Base-by-base conservation (phyloP, 2,888 invertebrate species). In the Spodoptera exigua region DNA sequence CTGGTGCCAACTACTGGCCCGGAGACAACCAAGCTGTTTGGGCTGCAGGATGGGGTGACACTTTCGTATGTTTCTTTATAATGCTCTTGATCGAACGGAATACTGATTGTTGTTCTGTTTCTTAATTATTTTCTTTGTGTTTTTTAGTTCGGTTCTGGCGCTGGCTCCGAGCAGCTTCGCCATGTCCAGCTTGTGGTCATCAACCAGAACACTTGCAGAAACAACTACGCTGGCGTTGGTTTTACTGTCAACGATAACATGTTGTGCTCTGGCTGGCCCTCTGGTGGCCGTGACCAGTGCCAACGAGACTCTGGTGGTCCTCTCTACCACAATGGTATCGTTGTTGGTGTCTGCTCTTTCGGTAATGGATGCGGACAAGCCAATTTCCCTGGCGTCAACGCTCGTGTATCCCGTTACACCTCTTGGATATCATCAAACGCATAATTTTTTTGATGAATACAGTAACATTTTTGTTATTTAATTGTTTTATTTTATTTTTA, bases 11-110 rank as follows among this genome's bases (percentile, higher is more conserved):
- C 37, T 84, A 84, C 58, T 78, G 82, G 43, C 70, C 88, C 4
- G 79, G 67, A 2, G 86, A 83, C 18, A 83, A 89, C 56, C 80
- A 81, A 37, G 69, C 71, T 3, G 88, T 90, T 1, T 84, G 88
- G 79, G 88, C 91, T 13, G 81, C 85, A 36, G 94, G 94, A 63
- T 94, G 92, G 92, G 92, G 93, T n/a, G 54, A 61, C 0, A 85
- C 75, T 40, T 69, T 70, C 17, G 88, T 89, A 66, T 9, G 27
- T 27, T 7, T n/a, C n/a, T n/a, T n/a, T 9, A 27, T 27, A 27
- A 27, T 5, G 27, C 7, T 7, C 27, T 27, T 27, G 27, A 27
- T 27, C 9, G 1, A 27, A 27, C 9, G 1, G 9, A 27, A 7
- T 27, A 1, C 0, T 1, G 5, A 27, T 27, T 27, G 1, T 27